These are phyloP conservation scores for Cataglyphis rosenhaueri DNA, from an alignment of 2,888 invertebrate genomes.

Conservation along the genomic window DNA sequence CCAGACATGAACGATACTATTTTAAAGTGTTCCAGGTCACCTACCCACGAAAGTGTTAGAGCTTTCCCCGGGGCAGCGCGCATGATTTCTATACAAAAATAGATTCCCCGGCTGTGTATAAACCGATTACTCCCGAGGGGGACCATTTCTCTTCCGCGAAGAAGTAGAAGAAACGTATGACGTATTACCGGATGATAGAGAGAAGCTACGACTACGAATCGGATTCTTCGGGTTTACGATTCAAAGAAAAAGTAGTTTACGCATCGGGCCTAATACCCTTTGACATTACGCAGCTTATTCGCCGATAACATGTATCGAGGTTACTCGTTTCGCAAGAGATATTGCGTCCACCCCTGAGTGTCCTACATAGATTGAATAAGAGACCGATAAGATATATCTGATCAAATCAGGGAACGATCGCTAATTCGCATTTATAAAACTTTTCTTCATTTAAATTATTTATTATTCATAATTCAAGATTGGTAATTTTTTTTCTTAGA, in stretches of 20 bases:
- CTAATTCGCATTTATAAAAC: neutral
- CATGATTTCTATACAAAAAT: slow-evolving; percentile 47
- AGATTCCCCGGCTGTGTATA: slow-evolving; percentile 43
- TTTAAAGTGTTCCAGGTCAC: slow-evolving; percentile 49
- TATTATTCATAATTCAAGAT: too few relatives aligned
- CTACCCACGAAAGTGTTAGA: slow-evolving; percentile 51
- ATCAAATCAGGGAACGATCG: slow-evolving; percentile 2
- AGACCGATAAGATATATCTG: slow-evolving; percentile 24
- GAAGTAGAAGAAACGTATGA: slow-evolving; percentile 13
- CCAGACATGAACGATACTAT: slow-evolving; percentile 43
- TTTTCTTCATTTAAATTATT: neutral
- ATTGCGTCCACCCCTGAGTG: slow-evolving; percentile 74
- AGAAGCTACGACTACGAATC: neutral
- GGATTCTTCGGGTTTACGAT: neutral
- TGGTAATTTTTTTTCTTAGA: too few relatives aligned
- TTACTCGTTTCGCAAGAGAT: slow-evolving; percentile 77
- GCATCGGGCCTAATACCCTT: slow-evolving; percentile 69
- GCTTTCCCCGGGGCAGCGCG: slow-evolving; percentile 31
- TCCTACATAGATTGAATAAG: slow-evolving; percentile 66
- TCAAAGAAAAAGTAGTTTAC: slow-evolving; percentile 58
- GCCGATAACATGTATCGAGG: slow-evolving; percentile 76
- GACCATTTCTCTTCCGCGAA: slow-evolving; percentile 32
- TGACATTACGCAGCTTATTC: slow-evolving; percentile 71
- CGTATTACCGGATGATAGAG: slow-evolving; percentile 13
- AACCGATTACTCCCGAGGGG: slow-evolving; percentile 43